Conservation (phyloP, 2,888 invertebrate genomes). For the Mythimna lalbum region DNA sequence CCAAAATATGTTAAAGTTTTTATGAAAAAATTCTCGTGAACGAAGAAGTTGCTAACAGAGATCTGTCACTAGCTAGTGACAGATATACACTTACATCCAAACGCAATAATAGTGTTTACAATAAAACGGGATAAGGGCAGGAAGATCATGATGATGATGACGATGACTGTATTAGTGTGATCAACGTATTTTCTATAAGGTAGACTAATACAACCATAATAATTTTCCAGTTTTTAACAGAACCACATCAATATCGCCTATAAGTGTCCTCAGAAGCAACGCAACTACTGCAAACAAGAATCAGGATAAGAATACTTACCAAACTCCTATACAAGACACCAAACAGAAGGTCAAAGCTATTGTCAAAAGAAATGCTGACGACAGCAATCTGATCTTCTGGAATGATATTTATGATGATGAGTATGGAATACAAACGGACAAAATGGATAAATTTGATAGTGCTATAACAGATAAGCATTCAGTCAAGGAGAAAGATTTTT, state of each 20-base stretch:
- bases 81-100: too few relatives aligned
- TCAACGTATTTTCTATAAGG: too few relatives aligned
- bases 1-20: too few relatives aligned
- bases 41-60: too few relatives aligned
- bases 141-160: too few relatives aligned
- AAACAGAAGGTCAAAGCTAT: constrained; percentile 63
- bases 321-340: neutral
- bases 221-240: constrained; percentile 36
- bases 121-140: too few relatives aligned
- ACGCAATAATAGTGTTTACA: too few relatives aligned
- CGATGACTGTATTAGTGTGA: too few relatives aligned
- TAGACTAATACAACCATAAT: too few relatives aligned
- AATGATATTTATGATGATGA: constrained; percentile 85
- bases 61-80: too few relatives aligned
- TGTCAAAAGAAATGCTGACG: constrained; percentile 77
- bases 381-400: constrained; percentile 80
- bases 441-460: constrained; percentile 71
- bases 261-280: constrained; percentile 2
- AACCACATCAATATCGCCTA: neutral
- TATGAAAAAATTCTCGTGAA: too few relatives aligned
- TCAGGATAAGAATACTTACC: neutral
- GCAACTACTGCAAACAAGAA: constrained; percentile 12
- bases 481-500: constrained; percentile 63
- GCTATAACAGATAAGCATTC: constrained; percentile 68
- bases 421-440: constrained; percentile 77